Evolutionary conservation across 2,113 vertebrate genomes (phyloP).

Genomic region (Engraulis encrasicolus): DNA sequence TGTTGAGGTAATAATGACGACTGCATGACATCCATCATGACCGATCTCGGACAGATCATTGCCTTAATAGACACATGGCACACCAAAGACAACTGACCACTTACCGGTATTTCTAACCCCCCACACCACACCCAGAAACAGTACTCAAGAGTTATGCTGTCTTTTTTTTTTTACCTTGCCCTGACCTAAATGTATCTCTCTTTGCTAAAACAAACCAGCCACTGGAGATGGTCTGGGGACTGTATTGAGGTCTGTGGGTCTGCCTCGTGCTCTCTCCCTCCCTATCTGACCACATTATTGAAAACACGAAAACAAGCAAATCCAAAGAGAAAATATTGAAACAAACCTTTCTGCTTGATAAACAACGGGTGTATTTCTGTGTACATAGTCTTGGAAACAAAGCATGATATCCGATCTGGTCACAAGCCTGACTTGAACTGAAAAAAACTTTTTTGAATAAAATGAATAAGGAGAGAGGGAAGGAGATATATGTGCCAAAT

Average conservation of each 20-base stretch:
- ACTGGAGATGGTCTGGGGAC: neutral
- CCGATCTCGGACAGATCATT: neutral
- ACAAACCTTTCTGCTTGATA: too few species aligned
- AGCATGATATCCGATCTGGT: neutral
- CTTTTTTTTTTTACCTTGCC: too few species aligned
- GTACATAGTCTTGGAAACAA: neutral
- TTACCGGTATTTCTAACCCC: conserved; percentile 2
- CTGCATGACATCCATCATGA: conserved; percentile 10
- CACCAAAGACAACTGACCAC: neutral
- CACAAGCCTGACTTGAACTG: conserved; percentile 8
- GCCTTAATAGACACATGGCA: conserved; percentile 4
- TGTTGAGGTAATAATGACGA: conserved; percentile 12
- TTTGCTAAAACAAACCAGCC: conserved; percentile 16
- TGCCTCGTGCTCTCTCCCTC: neutral
- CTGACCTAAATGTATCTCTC: conserved; percentile 9
- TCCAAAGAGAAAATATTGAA: too few species aligned
- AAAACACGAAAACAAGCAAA: too few species aligned
- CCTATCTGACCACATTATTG: neutral
- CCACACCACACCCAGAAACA: neutral
- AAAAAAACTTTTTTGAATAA: too few species aligned
- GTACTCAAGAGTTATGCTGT: neutral
- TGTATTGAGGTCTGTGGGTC: neutral
- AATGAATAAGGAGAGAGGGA: neutral
- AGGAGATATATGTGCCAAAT: neutral
- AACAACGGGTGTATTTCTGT: too few species aligned